Evolutionary conservation across 2,113 vertebrate species (phyloP).

Genomic region (Alouatta palliata): DNA sequence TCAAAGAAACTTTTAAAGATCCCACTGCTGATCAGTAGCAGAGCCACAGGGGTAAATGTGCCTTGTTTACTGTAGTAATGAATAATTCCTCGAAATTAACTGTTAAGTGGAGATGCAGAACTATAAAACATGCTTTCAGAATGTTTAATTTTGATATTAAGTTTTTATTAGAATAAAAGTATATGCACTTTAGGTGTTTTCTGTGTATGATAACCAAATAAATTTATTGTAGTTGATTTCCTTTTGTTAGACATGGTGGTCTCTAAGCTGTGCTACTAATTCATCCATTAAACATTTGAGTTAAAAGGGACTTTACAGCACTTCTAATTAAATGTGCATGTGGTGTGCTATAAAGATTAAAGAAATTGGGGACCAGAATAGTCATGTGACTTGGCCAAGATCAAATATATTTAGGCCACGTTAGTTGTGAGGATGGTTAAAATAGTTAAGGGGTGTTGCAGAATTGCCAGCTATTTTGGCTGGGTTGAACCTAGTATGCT

Average conservation of each 20-base stretch:
- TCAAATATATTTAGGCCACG: slow-evolving; percentile 20
- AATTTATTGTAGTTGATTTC: background rate
- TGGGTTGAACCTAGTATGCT: background rate
- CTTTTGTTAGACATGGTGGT: background rate
- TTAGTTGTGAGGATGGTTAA: background rate
- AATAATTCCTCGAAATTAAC: background rate
- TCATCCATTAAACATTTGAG: background rate
- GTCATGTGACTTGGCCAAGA: slow-evolving; percentile 4
- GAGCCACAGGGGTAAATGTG: background rate
- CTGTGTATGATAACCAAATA: background rate
- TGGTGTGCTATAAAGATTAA: background rate
- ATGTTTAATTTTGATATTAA: background rate
- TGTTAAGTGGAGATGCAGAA: background rate
- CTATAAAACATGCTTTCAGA: background rate
- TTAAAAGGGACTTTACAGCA: slow-evolving; percentile 3
- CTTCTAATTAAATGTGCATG: slow-evolving; percentile 16
- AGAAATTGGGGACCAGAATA: background rate
- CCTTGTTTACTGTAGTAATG: background rate
- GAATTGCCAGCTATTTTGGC: background rate
- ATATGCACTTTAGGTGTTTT: background rate
- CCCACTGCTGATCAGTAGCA: background rate
- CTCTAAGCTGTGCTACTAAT: background rate
- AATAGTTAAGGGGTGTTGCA: background rate
- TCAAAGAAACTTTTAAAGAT: background rate
- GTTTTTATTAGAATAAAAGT: background rate